Conservation (phyloP, 2,797 vertebrate species). For the Yasuhikotakia modesta region DNA sequence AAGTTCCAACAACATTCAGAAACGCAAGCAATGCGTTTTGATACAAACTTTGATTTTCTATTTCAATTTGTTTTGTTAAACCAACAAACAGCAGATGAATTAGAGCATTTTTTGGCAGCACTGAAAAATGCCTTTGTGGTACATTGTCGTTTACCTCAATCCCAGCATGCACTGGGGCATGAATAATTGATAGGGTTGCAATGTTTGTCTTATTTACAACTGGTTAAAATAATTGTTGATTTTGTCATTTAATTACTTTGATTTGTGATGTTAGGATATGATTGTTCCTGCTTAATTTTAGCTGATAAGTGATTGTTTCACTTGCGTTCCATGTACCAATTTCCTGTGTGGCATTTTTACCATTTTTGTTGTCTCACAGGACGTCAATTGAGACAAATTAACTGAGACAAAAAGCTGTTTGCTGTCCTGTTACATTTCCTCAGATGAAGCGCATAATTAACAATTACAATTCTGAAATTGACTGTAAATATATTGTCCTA, state of each 20-base stretch:
- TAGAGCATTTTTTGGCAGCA: background rate
- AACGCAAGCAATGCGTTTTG: too few relatives aligned
- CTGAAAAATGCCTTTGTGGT: background rate
- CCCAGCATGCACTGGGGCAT: background rate
- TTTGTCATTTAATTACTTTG: conserved; percentile 7
- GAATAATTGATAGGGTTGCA: background rate
- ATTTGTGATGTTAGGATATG: background rate
- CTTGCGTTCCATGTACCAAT: background rate
- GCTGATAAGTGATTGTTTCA: background rate
- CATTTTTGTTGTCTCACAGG: too few relatives aligned
- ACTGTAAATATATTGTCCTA: too few relatives aligned
- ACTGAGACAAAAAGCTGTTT: background rate
- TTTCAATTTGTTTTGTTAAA: too few relatives aligned
- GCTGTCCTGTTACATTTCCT: background rate
- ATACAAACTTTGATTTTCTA: too few relatives aligned
- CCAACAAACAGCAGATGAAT: too few relatives aligned
- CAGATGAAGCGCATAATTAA: background rate
- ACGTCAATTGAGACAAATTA: too few relatives aligned
- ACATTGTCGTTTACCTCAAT: background rate
- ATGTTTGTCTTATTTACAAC: background rate
- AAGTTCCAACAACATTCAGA: too few relatives aligned
- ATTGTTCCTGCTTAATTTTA: background rate
- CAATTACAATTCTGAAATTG: background rate
- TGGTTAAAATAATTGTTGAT: background rate
- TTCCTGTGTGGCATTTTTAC: background rate